Percentiles rank a stretch among this genome's conserved stretches.
Conservation (phyloP, 2,797 vertebrate species). For the Cichlasoma orientale region DNA sequence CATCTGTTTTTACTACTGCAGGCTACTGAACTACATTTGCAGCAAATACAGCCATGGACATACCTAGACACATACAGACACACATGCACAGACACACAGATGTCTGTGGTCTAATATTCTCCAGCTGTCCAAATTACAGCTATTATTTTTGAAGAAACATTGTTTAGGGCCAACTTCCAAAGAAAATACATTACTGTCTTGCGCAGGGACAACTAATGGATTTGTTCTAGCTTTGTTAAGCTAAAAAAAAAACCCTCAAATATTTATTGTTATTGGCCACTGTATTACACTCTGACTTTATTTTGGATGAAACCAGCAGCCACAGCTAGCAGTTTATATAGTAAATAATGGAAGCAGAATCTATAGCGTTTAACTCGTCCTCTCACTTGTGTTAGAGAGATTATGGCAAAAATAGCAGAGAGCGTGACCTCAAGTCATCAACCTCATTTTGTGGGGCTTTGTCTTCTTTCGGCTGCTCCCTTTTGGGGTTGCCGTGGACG, state of each 20-base stretch:
- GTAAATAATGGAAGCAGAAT: conserved; percentile 2
- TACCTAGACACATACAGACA: conserved; percentile 7
- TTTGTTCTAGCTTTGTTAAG: conserved; percentile 48
- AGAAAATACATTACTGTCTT: conserved; percentile 39
- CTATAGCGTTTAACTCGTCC: background rate
- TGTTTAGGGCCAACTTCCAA: conserved; percentile 47
- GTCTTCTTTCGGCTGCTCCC: too few species aligned
- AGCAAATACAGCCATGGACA: conserved; percentile 29
- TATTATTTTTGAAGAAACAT: conserved; percentile 46
- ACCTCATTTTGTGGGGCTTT: background rate
- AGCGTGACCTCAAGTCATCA: background rate
- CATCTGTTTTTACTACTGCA: conserved; percentile 35
- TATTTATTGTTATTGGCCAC: conserved; percentile 36
- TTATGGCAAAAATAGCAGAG: background rate
- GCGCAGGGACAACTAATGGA: conserved; percentile 17
- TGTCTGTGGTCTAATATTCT: conserved; percentile 28
- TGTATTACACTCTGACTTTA: conserved; percentile 19
- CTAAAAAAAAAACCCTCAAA: conserved; percentile 10
- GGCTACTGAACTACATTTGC: conserved; percentile 44
- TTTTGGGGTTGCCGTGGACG: too few species aligned
- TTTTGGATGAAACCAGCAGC: conserved; percentile 9
- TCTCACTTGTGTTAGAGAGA: background rate
- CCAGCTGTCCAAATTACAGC: conserved; percentile 51
- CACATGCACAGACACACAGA: conserved; percentile 22
- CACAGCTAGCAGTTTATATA: background rate